Evolutionary conservation across 1,140 invertebrate genomes (phyloP).

Genomic region (Wiebesia pumilae): DNA sequence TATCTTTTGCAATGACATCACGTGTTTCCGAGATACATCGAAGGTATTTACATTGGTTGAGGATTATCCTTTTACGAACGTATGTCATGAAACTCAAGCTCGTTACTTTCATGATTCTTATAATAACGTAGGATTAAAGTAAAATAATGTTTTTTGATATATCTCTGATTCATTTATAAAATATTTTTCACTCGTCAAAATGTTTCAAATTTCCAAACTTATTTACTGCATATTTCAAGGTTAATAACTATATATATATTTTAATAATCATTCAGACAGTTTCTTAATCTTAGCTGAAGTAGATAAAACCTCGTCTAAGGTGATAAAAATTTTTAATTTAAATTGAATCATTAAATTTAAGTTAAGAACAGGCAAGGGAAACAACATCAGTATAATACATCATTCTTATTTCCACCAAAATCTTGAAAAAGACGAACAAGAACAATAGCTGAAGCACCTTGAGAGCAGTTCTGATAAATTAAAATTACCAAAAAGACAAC

Average conservation of each 20-base stretch:
- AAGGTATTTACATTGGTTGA: background rate
- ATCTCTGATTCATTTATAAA: no score
- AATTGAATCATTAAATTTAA: background rate
- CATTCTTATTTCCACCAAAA: background rate
- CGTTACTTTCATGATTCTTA: background rate
- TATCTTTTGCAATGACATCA: constrained; percentile 33
- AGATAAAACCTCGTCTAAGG: no score
- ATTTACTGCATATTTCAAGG: background rate
- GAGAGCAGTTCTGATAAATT: background rate
- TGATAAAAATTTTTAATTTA: background rate
- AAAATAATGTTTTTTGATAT: no score
- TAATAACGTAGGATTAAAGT: no score
- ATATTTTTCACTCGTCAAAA: background rate
- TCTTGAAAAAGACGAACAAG: background rate
- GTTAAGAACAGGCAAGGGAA: background rate
- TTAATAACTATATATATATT: background rate
- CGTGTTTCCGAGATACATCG: background rate
- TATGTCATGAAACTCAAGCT: background rate
- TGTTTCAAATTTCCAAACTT: background rate
- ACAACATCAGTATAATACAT: background rate
- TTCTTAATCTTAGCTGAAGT: background rate
- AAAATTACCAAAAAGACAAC: background rate
- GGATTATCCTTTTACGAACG: background rate
- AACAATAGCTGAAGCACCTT: background rate
- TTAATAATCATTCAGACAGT: background rate